Evolutionary conservation across 2,113 vertebrate genomes (phyloP).

Genomic region (Aldabrachelys gigantea): DNA sequence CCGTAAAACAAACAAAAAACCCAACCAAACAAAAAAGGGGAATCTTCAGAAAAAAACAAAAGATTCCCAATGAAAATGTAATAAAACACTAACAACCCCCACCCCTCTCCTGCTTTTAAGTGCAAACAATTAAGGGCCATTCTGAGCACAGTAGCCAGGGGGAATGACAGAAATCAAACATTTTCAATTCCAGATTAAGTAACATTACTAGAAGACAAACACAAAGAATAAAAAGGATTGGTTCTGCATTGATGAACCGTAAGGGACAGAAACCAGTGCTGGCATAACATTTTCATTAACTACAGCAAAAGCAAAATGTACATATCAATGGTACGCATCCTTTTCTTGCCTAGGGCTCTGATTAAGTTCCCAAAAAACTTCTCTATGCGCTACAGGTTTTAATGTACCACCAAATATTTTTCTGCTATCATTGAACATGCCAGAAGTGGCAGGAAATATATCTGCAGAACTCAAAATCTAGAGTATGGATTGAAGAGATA

Average conservation of each 20-base stretch:
- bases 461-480: conserved; percentile 63
- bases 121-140: conserved; percentile 54
- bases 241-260: conserved; percentile 64
- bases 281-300: conserved; percentile 69
- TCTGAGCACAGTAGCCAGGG: conserved; percentile 41
- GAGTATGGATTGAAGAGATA: conserved; percentile 54
- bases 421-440: conserved; percentile 57
- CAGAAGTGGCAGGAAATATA: conserved; percentile 55
- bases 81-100: conserved; percentile 32
- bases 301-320: conserved; percentile 54
- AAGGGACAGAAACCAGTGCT: conserved; percentile 39
- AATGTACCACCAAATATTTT: conserved; percentile 66
- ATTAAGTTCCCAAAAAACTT: conserved; percentile 68
- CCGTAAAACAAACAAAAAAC: neutral
- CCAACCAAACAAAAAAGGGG: neutral
- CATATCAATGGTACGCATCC: conserved; percentile 66
- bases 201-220: conserved; percentile 51
- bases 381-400: conserved; percentile 61
- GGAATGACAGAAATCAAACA: conserved; percentile 63
- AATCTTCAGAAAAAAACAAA: neutral
- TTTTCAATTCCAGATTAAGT: conserved; percentile 66
- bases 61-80: neutral
- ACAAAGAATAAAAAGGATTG: conserved; percentile 60
- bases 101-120: conserved; percentile 7
- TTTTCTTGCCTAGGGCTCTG: conserved; percentile 58